Base-by-base conservation (phyloP, 2,888 invertebrate species). In the Abscondita cerata region DNA sequence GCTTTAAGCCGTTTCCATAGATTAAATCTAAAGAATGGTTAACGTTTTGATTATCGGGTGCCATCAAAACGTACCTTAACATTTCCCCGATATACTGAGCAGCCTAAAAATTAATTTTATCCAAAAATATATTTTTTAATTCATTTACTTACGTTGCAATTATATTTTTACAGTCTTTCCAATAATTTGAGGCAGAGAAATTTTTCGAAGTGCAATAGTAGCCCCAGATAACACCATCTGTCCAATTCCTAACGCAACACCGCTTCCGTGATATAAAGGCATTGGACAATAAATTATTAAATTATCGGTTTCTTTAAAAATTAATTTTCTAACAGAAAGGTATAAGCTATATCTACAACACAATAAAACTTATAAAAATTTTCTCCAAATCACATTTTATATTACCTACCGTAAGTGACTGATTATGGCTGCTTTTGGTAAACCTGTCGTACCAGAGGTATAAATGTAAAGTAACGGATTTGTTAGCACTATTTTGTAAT, bases 371-470 rank as follows among this genome's bases (percentile, higher is more conserved):
- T n/a, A n/a, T n/a, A n/a, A n/a, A n/a, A n/a, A n/a, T n/a, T n/a
- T n/a, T n/a, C n/a, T n/a, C n/a, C n/a, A n/a, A n/a, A n/a, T n/a
- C n/a, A n/a, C n/a, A 25, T 25, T 25, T 25, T 2, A 25, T 25
- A 25, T n/a, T n/a, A n/a, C n/a, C n/a, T n/a, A n/a, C n/a, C n/a
- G n/a, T n/a, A n/a, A n/a, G n/a, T n/a, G n/a, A n/a, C n/a, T n/a
- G n/a, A n/a, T n/a, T n/a, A n/a, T n/a, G n/a, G 98, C 98, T 31
- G 98, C 97, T 77, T 98, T 98, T 0, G 98, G 98, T 82, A 97
- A 83, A 8, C 98, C 98, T 0, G 98, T 99, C 3, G 97, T 97
- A 3, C 97, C 96, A 3, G 95, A 95, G 0, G 98, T 99, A 80
- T 93, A 97, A 72, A 97, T 93, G 77, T 94, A 96, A 47, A 95